Base-by-base conservation (phyloP, 2,797 vertebrate species). In the Dicrostonyx torquatus region DNA sequence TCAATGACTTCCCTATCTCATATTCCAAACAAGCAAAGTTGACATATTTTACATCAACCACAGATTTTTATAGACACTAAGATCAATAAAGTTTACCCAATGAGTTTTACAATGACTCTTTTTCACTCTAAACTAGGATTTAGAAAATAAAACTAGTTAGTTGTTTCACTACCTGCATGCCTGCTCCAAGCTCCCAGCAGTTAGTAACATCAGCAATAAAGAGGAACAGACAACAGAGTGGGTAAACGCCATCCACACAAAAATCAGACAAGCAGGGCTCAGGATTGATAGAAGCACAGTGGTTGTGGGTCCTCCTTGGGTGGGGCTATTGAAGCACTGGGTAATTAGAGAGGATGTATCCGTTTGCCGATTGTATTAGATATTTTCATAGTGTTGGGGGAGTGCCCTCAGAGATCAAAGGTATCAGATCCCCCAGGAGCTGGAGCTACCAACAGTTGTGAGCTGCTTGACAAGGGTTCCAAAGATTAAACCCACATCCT, bases 81-180 rank as follows among this genome's bases (percentile, higher is more conserved):
- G 50, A 86, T 1, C 15, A 79, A 88, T 76, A 60, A 78, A 83
- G 75, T 60, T 55, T 15, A 75, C n/a, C 75, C 79, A 91, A 64
- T 76, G 13, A 92, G 50, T 79, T 73, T 93, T 73, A 85, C n/a
- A 62, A 20, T 87, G 29, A 75, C 43, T 60, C 66, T 13, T 94
- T 58, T 68, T 87, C 29, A 95, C 73, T 91, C 72, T 26, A 8
- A 83, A 95, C 83, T 80, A 48, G 91, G 40, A 7, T 29, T 72
- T 84, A 60, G n/a, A 72, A 83, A 92, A 93, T 37, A 95, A 43
- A 18, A 89, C 11, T 40, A 84, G 3, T 78, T 64, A 68, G 34
- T 43, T 8, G 2, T 55, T 88, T 75, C 53, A 31, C 55, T n/a
- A 83, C 24, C 12, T 10, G 34, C 8, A 5, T 6, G 29, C 70